Base-by-base conservation (phyloP, 2,888 invertebrate species). In the Megamerina dolium region DNA sequence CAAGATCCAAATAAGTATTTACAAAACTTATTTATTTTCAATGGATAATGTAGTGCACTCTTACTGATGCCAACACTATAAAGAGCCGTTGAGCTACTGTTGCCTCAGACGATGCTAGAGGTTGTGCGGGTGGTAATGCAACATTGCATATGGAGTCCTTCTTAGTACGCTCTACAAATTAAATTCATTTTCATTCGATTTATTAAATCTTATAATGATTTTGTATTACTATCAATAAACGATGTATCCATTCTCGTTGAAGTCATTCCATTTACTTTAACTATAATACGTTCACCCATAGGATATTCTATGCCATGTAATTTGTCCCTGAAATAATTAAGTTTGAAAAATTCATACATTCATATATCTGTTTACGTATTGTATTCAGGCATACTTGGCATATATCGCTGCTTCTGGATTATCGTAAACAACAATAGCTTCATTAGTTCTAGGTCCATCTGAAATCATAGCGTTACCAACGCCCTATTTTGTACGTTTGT, bases 281-380 rank as follows among this genome's bases (percentile, higher is more conserved):
- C 70, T 43, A 85, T 85, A 52, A 93, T 75, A 48, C 84, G 78
- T 59, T 83, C 81, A 14, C 92, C 92, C 17, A 88, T 86, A 0
- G 94, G 93, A 73, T 92, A 94, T 69, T 94, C 93, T 69, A 94
- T 86, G 4, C 87, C 86, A 67, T 93, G 85, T 33, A 94, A 75
- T 70, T 92, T 92, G 53, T 90, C 86, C 55, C 83, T 80, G 3
- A 13, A 6, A 5, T 3, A 27, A 27, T 10, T 4, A 27, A 27
- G 14, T 6, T 13, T 37, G 5, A 20, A 37, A 37, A 40, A 13
- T 9, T 1, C 20, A 10, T 6, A 8, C 19, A 9, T 87, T 85
- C 0, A 29, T 17, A 33, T 27, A 43, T 14, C 16, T 31, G 14
- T 80, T 29, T n/a, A 12, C n/a, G 10, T 26, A 26, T 20, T 14